Percentiles rank a stretch among this genome's conserved stretches.
These are phyloP conservation scores for Nibea albiflora DNA, from an alignment of 2,113 vertebrate genomes.

Conservation along the genomic window DNA sequence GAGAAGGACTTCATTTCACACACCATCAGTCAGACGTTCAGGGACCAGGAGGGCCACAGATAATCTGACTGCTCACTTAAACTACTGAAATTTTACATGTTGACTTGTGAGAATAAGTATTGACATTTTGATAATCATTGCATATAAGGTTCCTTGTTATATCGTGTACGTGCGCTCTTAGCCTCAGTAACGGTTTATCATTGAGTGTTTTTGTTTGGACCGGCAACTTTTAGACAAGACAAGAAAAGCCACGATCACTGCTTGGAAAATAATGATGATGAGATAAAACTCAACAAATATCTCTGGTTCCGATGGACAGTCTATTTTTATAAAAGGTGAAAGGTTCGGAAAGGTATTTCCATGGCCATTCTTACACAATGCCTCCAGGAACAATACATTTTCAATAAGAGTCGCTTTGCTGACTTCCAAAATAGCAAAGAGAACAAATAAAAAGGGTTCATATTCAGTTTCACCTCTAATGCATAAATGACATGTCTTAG, in stretches of 20 bases:
- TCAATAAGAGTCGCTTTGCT: background rate
- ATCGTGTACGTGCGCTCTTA: constrained; percentile 33
- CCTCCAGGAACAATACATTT: constrained; percentile 26
- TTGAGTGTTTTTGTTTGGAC: constrained; percentile 36
- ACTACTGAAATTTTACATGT: constrained; percentile 28
- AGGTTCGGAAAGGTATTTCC: constrained; percentile 1
- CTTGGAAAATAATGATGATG: background rate
- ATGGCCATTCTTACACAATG: constrained; percentile 6
- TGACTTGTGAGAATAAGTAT: constrained; percentile 38
- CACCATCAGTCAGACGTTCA: background rate
- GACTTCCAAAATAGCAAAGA: background rate
- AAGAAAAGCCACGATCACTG: background rate
- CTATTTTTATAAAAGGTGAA: constrained; percentile 53
- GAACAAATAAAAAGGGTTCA: background rate
- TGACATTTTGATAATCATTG: constrained; percentile 51
- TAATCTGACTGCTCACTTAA: constrained; percentile 25
- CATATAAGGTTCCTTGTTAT: constrained; percentile 36
- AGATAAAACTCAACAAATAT: constrained; percentile 5
- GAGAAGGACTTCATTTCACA: background rate
- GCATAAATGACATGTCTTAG: constrained; percentile 4
- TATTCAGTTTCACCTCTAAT: background rate
- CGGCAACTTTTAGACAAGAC: constrained; percentile 16
- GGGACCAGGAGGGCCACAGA: background rate
- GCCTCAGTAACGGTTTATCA: constrained; percentile 27
- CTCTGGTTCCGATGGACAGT: constrained; percentile 6